These are phyloP conservation scores for Selenia dentaria DNA, from an alignment of 2,888 invertebrate species.

Conservation along the genomic window DNA sequence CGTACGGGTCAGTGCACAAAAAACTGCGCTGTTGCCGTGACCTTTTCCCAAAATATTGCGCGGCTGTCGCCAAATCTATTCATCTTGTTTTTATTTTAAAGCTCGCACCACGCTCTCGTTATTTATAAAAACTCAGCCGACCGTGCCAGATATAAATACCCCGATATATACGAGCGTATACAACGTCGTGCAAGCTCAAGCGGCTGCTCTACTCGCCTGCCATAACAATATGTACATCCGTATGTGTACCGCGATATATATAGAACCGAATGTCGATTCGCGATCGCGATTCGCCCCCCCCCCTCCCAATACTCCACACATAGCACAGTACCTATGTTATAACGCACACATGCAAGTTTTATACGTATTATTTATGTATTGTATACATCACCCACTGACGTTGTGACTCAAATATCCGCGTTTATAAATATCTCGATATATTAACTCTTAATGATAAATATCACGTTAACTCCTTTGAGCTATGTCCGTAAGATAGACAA, in stretches of 20 bases:
- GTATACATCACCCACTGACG: slow-evolving; percentile 10
- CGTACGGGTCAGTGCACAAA: slow-evolving; percentile 33
- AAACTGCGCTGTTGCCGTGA: slow-evolving; percentile 58
- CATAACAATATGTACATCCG: slow-evolving; percentile 62
- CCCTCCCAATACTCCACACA: slow-evolving; percentile 4
- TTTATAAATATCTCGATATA: slow-evolving; percentile 11
- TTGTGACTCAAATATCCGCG: slow-evolving; percentile 18
- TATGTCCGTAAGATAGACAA: too few species aligned
- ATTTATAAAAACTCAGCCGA: slow-evolving; percentile 57
- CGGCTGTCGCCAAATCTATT: slow-evolving; percentile 47
- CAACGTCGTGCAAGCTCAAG: slow-evolving; percentile 27
- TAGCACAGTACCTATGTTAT: too few species aligned
- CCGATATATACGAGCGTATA: slow-evolving; percentile 26
- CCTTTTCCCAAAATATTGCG: slow-evolving; percentile 67
- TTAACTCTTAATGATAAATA: too few species aligned
- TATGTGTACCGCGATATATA: slow-evolving; percentile 57
- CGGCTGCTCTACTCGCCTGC: slow-evolving; percentile 39
- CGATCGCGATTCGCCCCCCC: slow-evolving; percentile 27
- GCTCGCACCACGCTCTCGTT: slow-evolving; percentile 42
- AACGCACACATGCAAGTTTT: slow-evolving; percentile 9
- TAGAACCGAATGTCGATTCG: slow-evolving; percentile 60
- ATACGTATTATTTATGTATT: slow-evolving; percentile 4
- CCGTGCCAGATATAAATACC: slow-evolving; percentile 49
- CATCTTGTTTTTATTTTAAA: slow-evolving; percentile 58
- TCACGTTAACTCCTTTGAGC: too few species aligned